phyloP scores from a whole-genome alignment of 2,797 vertebrate genomes.

The Esox lucius region DNA sequence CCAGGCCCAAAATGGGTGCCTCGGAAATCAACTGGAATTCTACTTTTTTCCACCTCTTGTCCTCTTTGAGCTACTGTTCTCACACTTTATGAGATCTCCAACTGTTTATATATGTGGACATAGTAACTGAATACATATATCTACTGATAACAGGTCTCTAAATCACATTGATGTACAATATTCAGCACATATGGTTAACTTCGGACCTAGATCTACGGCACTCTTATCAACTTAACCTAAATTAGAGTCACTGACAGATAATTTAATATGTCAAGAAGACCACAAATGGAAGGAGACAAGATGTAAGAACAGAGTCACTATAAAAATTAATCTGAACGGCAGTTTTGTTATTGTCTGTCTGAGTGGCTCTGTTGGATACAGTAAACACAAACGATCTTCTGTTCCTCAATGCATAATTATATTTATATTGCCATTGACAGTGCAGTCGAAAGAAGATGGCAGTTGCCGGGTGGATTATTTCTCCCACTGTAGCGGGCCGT shows the following conservation, averaged over 20 bases:
- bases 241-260: neutral
- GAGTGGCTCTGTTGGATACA: neutral
- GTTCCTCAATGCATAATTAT: neutral
- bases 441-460: neutral
- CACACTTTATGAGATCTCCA: too few species aligned
- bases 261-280: neutral
- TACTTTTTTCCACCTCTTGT: too few species aligned
- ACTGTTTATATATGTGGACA: too few species aligned
- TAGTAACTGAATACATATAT: neutral
- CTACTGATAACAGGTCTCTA: neutral
- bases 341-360: neutral
- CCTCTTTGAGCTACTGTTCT: too few species aligned
- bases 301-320: neutral
- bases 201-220: neutral
- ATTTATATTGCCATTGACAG: too few species aligned
- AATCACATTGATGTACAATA: neutral
- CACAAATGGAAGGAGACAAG: neutral
- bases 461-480: neutral
- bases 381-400: neutral
- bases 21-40: too few species aligned
- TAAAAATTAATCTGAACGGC: neutral
- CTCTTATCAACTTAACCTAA: neutral
- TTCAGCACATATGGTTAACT: neutral
- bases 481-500: neutral
- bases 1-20: too few species aligned